Evolutionary conservation across 1,140 invertebrate genomes (phyloP).

Genomic region (Bombus sylvicola): DNA sequence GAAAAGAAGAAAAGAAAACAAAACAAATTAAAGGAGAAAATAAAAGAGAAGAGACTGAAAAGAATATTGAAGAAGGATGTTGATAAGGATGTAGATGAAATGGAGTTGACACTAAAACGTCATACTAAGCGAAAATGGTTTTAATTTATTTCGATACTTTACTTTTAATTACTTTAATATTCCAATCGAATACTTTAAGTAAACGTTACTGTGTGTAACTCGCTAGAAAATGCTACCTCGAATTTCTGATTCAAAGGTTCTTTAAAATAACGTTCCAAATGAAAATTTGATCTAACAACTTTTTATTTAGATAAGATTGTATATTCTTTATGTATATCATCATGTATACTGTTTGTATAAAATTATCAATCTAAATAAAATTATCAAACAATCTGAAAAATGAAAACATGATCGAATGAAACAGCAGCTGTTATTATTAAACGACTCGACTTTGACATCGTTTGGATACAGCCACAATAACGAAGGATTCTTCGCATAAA

Average conservation of each 20-base stretch:
- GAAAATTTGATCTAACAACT: neutral
- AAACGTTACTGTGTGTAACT: neutral
- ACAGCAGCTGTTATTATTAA: neutral
- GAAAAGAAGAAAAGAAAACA: slow-evolving; percentile 73
- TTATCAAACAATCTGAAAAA: neutral
- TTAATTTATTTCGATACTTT: slow-evolving; percentile 63
- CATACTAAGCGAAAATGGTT: slow-evolving; percentile 80
- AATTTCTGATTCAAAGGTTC: neutral
- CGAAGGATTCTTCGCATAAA: no score
- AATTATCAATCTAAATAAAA: neutral
- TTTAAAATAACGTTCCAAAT: neutral
- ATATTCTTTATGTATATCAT: neutral
- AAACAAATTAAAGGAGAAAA: slow-evolving; percentile 75
- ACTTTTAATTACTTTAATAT: neutral
- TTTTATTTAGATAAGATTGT: neutral
- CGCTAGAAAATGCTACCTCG: neutral
- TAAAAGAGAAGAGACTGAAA: slow-evolving; percentile 77
- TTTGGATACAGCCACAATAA: neutral
- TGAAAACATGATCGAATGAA: neutral
- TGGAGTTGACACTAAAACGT: slow-evolving; percentile 79
- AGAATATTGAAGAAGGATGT: slow-evolving; percentile 79
- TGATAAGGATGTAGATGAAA: slow-evolving; percentile 81
- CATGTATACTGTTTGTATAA: neutral
- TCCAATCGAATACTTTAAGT: neutral
- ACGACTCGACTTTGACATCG: neutral